Conservation (phyloP, 2,113 vertebrate genomes). For the Hepsetus odoe region DNA sequence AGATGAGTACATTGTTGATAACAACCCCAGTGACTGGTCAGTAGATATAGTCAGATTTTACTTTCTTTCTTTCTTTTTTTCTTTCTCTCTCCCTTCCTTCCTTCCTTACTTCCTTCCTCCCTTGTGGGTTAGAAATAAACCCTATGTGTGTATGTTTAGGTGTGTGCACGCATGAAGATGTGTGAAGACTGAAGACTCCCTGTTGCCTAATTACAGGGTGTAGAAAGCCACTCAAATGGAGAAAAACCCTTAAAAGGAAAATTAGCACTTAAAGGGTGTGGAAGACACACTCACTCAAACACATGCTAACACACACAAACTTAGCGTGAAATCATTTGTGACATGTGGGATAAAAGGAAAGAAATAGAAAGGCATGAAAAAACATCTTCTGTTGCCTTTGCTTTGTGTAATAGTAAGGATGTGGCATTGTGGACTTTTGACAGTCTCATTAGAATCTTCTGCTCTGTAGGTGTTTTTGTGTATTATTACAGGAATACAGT, state of each 20-base stretch:
- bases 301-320: constrained; percentile 37
- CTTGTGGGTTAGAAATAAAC: too few species aligned
- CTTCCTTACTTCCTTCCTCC: not conserved
- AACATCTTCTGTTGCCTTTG: not conserved
- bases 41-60: too few species aligned
- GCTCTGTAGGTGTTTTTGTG: too few species aligned
- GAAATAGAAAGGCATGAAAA: constrained; percentile 23
- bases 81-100: constrained; percentile 39
- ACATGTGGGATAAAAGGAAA: constrained; percentile 63
- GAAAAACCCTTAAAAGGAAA: constrained; percentile 82
- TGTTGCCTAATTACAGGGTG: too few species aligned
- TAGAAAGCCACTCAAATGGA: constrained; percentile 78
- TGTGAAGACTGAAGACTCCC: constrained; percentile 51
- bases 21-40: too few species aligned
- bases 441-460: too few species aligned
- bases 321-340: constrained; percentile 74
- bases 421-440: not conserved
- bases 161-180: constrained; percentile 63
- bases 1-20: too few species aligned
- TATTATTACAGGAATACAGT: too few species aligned
- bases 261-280: constrained; percentile 79
- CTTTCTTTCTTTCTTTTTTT: constrained; percentile 52
- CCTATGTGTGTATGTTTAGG: constrained; percentile 50
- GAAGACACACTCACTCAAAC: constrained; percentile 66
- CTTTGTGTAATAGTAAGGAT: constrained; percentile 5